Evolutionary conservation across 2,113 vertebrate species (phyloP).

Genomic region (Rattus norvegicus): GRCr8 NC_086039.1:66004501-66005000

Average conservation of each 20-base stretch:
- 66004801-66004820: not conserved
- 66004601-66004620: not conserved
- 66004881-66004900: not conserved
- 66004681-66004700: too few species aligned
- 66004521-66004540: not conserved
- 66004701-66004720: not conserved
- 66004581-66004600: not conserved
- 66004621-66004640: not conserved
- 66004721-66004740: not conserved
- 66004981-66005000: not conserved
- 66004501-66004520: not conserved
- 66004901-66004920: not conserved
- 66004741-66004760: too few species aligned
- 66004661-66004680: not conserved
- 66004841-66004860: not conserved
- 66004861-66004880: not conserved
- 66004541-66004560: not conserved
- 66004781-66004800: not conserved
- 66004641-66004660: not conserved
- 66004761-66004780: not conserved
- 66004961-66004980: not conserved
- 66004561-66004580: not conserved
- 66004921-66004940: too few species aligned
- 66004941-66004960: not conserved
- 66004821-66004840: not conserved